Evolutionary conservation across 2,888 invertebrate genomes (phyloP), one percentile per base, ranked within the genome.

Genomic region (Cactoblastis cactorum): DNA sequence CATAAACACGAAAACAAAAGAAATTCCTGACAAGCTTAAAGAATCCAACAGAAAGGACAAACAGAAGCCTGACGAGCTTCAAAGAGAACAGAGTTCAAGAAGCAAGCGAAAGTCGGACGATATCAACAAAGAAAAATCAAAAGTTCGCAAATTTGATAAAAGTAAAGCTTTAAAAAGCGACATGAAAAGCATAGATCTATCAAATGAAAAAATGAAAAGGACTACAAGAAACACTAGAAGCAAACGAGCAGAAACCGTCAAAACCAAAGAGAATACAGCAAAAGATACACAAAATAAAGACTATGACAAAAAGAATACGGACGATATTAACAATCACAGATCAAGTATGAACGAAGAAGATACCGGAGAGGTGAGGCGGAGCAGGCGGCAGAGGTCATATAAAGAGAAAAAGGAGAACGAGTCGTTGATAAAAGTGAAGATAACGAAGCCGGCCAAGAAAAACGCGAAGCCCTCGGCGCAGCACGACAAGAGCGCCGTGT

Each of bases 401-500:
- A 69, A 71, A 47, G 64, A 65, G 6, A 64, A 64, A 53, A 62
- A 59, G 38, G 63, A 67, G 50, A 57, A 61, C 1, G 54, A 60
- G 38, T 52, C 56, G 32, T 47, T 45, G 8, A 59, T 61, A 15
- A 57, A 63, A 41, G 22, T 53, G 24, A 51, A 37, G 59, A 45
- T 9, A 9, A 41, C 17, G 5, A 57, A 57, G 47, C 48, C 51
- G 8, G 22, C 22, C 1, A 53, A 47, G 6, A 52, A 43, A 46
- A 17, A 43, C 4, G 43, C 28, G 43, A 52, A 49, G 11, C 43
- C 57, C 18, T 28, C 45, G 14, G 43, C 48, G 2, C 52, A 53
- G 4, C 62, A 65, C 14, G 81, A 85, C 45, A 67, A 77, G 37
- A 87, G 86, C 57, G 64, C 71, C 0, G 75, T 84, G 0, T 84